Conservation (phyloP, 2,888 invertebrate genomes). For the Catocala nupta region DNA sequence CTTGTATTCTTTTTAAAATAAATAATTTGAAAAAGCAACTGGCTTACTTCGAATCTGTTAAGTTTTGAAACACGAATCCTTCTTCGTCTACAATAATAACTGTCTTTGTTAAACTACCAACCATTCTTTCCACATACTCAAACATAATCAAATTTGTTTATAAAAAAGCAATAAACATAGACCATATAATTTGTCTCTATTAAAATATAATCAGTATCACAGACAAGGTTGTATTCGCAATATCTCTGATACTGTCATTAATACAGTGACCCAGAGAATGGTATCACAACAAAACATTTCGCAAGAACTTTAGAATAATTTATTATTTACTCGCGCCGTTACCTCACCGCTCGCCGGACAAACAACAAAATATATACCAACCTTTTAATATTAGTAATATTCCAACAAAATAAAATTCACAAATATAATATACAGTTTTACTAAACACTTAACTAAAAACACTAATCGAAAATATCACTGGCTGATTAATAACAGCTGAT, state of each 20-base stretch:
- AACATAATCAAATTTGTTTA: too few relatives aligned
- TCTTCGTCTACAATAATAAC: too few relatives aligned
- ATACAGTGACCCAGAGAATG: slow-evolving; percentile 42
- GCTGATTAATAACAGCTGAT: slow-evolving; percentile 20
- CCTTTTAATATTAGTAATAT: slow-evolving; percentile 53
- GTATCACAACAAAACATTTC: slow-evolving; percentile 66
- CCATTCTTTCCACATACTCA: too few relatives aligned
- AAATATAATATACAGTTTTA: slow-evolving; percentile 18
- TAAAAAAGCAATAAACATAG: too few relatives aligned
- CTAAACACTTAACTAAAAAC: slow-evolving; percentile 36
- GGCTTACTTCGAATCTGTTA: too few relatives aligned
- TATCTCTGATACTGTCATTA: slow-evolving; percentile 14
- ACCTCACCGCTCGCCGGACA: slow-evolving; percentile 53
- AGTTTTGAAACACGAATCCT: too few relatives aligned
- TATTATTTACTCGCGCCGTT: slow-evolving; percentile 61
- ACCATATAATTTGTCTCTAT: too few relatives aligned
- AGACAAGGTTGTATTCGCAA: not conserved
- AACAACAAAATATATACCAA: slow-evolving; percentile 56
- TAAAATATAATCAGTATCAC: not conserved
- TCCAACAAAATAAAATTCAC: slow-evolving; percentile 21
- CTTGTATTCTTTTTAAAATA: too few relatives aligned
- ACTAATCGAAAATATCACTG: slow-evolving; percentile 44
- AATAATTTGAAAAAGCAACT: too few relatives aligned
- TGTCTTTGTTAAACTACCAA: too few relatives aligned
- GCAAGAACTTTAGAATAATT: slow-evolving; percentile 57